phyloP scores from a whole-genome alignment of 2,797 vertebrate genomes.

The Carcharodon carcharias region DNA sequence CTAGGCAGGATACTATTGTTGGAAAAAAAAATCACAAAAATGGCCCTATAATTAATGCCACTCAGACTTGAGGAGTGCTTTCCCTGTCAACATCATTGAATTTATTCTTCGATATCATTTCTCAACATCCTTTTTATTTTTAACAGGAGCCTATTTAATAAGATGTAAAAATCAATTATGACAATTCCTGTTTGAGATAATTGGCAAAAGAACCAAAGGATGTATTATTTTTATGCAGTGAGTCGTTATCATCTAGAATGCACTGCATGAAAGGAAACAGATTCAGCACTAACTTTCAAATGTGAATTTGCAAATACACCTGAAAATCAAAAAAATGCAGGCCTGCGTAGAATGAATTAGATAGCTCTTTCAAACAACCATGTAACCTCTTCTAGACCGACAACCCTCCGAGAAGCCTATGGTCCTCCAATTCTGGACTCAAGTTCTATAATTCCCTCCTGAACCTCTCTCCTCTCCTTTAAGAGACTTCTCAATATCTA shows the following conservation, averaged over 20 bases:
- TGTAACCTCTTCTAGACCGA: neutral
- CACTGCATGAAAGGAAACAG: neutral
- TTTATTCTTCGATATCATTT: neutral
- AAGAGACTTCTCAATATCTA: neutral
- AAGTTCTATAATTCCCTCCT: neutral
- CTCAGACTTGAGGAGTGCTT: neutral
- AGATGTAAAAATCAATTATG: neutral
- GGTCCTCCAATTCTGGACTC: neutral
- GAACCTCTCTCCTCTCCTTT: neutral
- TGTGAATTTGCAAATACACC: neutral
- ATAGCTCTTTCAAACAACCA: neutral
- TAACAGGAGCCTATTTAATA: neutral
- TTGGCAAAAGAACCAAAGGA: neutral
- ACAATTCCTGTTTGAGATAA: neutral
- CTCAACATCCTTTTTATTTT: neutral
- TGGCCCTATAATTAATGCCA: neutral
- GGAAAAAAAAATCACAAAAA: neutral
- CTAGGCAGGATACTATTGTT: neutral
- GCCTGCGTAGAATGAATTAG: neutral
- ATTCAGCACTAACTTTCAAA: neutral
- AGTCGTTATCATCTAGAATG: neutral
- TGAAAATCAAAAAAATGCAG: neutral
- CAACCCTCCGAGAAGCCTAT: neutral
- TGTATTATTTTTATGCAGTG: neutral
- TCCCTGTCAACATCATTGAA: neutral